Evolutionary conservation across 2,113 vertebrate genomes (phyloP).

Genomic region (Ptychochromis oligacanthus): DNA sequence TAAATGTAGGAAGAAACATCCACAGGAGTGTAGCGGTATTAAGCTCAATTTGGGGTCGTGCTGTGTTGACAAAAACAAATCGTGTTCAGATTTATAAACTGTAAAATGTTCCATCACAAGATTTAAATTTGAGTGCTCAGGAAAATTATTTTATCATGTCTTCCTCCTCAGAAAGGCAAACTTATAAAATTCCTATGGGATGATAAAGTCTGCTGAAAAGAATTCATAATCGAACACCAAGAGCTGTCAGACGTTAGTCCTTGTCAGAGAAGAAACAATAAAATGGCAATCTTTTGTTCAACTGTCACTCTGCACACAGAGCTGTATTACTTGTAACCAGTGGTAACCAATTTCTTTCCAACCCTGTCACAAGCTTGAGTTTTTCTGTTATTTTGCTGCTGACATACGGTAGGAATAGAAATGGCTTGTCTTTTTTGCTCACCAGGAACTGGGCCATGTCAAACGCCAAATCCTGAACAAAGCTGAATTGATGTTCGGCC

Average conservation of each 20-base stretch:
- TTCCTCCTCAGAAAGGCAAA: conserved; percentile 6
- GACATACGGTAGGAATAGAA: neutral
- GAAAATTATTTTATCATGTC: neutral
- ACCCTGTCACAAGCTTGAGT: neutral
- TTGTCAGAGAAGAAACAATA: conserved; percentile 8
- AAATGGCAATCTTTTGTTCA: conserved; percentile 12
- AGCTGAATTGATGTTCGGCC: conserved; percentile 87
- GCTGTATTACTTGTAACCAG: conserved; percentile 10
- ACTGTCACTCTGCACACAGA: conserved; percentile 19
- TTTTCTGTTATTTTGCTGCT: neutral
- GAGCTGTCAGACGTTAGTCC: conserved; percentile 11
- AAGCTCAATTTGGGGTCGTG: conserved; percentile 17
- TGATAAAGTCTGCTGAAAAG: conserved; percentile 17
- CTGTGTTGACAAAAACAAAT: conserved; percentile 24
- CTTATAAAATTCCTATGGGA: conserved; percentile 3
- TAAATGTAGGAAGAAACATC: conserved; percentile 18
- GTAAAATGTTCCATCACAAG: conserved; percentile 6
- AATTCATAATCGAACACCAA: neutral
- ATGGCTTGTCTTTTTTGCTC: neutral
- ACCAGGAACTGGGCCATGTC: conserved; percentile 95
- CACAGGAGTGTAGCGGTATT: neutral
- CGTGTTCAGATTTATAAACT: conserved; percentile 4
- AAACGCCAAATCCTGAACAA: conserved; percentile 91
- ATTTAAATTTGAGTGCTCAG: neutral
- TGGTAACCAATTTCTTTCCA: conserved; percentile 5